Evolutionary conservation across 2,888 invertebrate genomes (phyloP).

Genomic region (Acrocyrtus sp.): DNA sequence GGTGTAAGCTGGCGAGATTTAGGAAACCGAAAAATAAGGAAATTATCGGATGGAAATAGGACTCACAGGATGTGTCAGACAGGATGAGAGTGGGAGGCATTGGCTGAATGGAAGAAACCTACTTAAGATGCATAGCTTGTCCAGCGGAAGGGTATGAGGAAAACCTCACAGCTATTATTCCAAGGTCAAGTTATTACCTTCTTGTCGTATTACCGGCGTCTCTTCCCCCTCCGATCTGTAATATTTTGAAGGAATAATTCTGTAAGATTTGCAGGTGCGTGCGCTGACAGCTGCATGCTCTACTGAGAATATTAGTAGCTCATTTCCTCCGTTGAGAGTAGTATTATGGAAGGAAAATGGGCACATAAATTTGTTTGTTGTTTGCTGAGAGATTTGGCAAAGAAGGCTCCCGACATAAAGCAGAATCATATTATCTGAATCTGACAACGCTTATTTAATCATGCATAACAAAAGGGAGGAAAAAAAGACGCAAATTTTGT

Average conservation of each 20-base stretch:
- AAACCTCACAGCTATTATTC: not conserved
- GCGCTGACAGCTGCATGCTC: not conserved
- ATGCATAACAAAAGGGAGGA: not conserved
- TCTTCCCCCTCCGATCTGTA: not conserved
- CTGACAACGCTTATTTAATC: not conserved
- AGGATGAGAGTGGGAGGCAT: too few species aligned
- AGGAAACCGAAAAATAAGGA: too few species aligned
- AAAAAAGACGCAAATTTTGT: not conserved
- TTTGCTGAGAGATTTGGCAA: too few species aligned
- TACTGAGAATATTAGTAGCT: not conserved
- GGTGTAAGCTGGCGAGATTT: too few species aligned
- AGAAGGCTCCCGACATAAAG: not conserved
- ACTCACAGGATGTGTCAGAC: too few species aligned
- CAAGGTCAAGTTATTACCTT: not conserved
- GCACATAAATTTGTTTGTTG: not conserved
- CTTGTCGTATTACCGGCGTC: not conserved
- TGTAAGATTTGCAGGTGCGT: not conserved
- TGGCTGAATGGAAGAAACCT: not conserved
- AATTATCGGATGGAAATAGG: too few species aligned
- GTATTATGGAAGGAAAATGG: not conserved
- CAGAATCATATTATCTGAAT: not conserved
- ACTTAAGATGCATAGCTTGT: not conserved
- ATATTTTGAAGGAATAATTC: not conserved
- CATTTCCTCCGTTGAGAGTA: not conserved
- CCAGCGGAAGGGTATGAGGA: not conserved